Base-by-base conservation (phyloP, 2,888 invertebrate species). In the Idaea biselata region DNA sequence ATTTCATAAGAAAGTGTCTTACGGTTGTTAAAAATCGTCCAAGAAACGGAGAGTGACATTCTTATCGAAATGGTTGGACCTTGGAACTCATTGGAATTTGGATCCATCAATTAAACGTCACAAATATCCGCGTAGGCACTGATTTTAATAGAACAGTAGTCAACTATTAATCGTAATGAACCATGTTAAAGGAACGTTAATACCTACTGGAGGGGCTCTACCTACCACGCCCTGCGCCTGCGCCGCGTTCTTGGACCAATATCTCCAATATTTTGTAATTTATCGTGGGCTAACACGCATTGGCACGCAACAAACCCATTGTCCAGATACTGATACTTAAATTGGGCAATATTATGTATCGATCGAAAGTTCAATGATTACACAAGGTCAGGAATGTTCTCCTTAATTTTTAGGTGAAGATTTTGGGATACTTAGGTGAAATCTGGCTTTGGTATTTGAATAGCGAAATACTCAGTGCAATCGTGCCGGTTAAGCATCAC, bases 241-340 rank as follows among this genome's bases (percentile, higher is more conserved):
- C 25, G 53, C 66, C 63, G 66, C 66, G 66, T 64, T 62, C 66
- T 67, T 67, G 66, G 55, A 55, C 63, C 63, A 64, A 65, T 66
- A 63, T 68, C 65, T 68, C 59, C 56, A 62, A 59, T 63, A 64
- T 60, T 76, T 78, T 68, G 74, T 80, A 77, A 82, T 80, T 78
- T 72, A 79, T 79, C 61, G 76, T 78, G 74, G 76, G 71, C 76
- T 74, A 81, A 78, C 81, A 81, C 79, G 80, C 80, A 76, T 70
- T 63, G 63, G 62, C 67, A 70, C 64, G 68, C 72, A 73, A 74
- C 63, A 65, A 68, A 74, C 67, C 69, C 65, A 66, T 67, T 62
- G 62, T 67, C 55, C 56, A 18, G 17, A 17, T 17, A 18, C 18
- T 18, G 56, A 56, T 56, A 56, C 18, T 44, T 14, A 44, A 44